phyloP scores from a whole-genome alignment of 2,888 invertebrate species.

The Chorisops tibialis region DNA sequence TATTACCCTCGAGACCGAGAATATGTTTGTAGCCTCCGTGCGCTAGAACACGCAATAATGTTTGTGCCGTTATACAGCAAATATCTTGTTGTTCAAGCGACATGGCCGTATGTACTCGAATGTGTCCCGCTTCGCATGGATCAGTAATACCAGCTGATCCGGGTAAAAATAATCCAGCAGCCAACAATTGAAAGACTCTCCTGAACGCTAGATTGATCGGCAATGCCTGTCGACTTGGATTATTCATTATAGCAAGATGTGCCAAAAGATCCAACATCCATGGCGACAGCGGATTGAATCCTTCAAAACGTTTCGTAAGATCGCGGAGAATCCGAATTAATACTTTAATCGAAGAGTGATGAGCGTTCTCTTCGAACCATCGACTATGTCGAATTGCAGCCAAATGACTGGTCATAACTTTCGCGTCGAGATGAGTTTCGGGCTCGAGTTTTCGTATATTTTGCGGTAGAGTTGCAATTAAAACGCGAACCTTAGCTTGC shows the following conservation, averaged over 20 bases:
- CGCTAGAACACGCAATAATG: slow-evolving; percentile 77
- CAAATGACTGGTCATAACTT: slow-evolving; percentile 81
- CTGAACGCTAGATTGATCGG: slow-evolving; percentile 89
- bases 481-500: slow-evolving; percentile 81
- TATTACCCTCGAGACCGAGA: slow-evolving; percentile 62
- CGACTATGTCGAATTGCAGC: slow-evolving; percentile 93
- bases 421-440: slow-evolving; percentile 71
- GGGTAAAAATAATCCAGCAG: slow-evolving; percentile 92
- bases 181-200: slow-evolving; percentile 83
- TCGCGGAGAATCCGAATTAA: slow-evolving; percentile 92
- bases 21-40: slow-evolving; percentile 94
- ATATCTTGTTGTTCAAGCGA: slow-evolving; percentile 88
- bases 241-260: slow-evolving; percentile 95
- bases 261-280: slow-evolving; percentile 97
- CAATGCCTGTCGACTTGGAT: slow-evolving; percentile 87
- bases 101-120: slow-evolving; percentile 86
- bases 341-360: slow-evolving; percentile 94
- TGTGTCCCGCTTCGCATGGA: slow-evolving; percentile 88
- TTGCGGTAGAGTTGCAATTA: slow-evolving; percentile 91
- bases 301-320: slow-evolving; percentile 82
- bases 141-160: slow-evolving; percentile 90
- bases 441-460: slow-evolving; percentile 91
- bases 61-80: slow-evolving; percentile 90
- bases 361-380: slow-evolving; percentile 98
- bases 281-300: slow-evolving; percentile 85